Evolutionary conservation across 2,888 invertebrate genomes (phyloP), one percentile per base, ranked within the genome.

Genomic region (Panzeria rudis): DNA sequence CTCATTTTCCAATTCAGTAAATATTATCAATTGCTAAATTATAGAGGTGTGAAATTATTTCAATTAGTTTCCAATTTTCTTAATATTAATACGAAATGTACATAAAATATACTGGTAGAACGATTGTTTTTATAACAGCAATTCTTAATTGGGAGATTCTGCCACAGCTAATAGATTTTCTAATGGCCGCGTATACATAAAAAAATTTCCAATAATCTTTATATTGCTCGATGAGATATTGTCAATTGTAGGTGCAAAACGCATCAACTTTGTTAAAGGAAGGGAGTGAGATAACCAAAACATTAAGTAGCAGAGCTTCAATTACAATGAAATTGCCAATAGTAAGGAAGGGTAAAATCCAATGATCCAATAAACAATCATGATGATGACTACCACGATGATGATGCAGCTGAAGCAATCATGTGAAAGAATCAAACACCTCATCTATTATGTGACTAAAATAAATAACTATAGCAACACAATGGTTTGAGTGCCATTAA

Each of bases 381-480:
- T 54, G 41, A 11, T 66, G 54, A 54, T 56, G 25, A 52, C 11
- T n/a, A 41, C 3, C 25, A 17, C 9, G 13, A 23, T 44, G 23
- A 32, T 29, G 44, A 6, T 41, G 44, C 59, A 38, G 1, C 35
- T 20, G 25, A 41, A 29, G 69, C 62, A 77, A 56, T 75, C 71
- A 61, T 52, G 56, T 62, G 17, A 75, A 69, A n/a, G 64, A 64
- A 71, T 75, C 73, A 75, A 79, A 79, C 75, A 84, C 64, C 71
- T 83, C 79, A 79, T 79, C 52, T 72, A 41, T 59, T 80, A 66
- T 75, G 73, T 69, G 72, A 83, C 66, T 38, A 35, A 20, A 76
- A 62, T 62, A 82, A 76, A 64, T 52, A 52, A 62, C 61, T 62
- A 56, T 2, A 68, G 56, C 23, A 38, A 56, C n/a, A 17, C 23